Evolutionary conservation across 2,888 invertebrate genomes (phyloP).

Genomic region (Leptinotarsa juncta): DNA sequence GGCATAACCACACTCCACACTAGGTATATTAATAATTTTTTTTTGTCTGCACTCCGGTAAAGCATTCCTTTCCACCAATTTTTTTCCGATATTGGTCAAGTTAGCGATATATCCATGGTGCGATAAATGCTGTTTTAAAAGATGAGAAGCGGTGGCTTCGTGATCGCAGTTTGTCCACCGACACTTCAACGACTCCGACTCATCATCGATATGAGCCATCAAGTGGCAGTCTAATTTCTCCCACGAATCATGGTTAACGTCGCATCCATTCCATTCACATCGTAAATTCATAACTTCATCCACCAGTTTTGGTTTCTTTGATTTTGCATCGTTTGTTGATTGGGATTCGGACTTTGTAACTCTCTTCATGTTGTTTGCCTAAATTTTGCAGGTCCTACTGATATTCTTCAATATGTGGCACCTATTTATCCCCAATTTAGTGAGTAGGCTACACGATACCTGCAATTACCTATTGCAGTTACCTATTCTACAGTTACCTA

Average conservation of each 20-base stretch:
- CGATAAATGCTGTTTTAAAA: slow-evolving; percentile 74
- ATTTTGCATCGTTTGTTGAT: too few species aligned
- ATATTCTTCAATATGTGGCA: too few species aligned
- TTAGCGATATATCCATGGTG: slow-evolving; percentile 88
- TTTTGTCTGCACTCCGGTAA: slow-evolving; percentile 70
- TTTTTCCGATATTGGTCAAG: slow-evolving; percentile 79
- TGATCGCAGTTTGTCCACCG: slow-evolving; percentile 74
- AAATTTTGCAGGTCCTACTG: too few species aligned
- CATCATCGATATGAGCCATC: slow-evolving; percentile 62
- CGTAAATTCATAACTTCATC: slow-evolving; percentile 63
- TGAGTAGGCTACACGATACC: too few species aligned
- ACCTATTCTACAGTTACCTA: too few species aligned
- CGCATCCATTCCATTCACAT: slow-evolving; percentile 74
- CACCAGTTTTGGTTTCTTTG: slow-evolving; percentile 40
- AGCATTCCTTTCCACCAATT: slow-evolving; percentile 71
- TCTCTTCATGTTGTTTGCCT: too few species aligned
- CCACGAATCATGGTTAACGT: slow-evolving; percentile 61
- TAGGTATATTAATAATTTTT: slow-evolving; percentile 53
- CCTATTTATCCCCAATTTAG: too few species aligned
- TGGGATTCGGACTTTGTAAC: too few species aligned
- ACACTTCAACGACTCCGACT: slow-evolving; percentile 56
- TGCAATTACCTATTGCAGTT: too few species aligned
- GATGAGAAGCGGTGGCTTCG: slow-evolving; percentile 41
- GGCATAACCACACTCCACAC: slow-evolving; percentile 68
- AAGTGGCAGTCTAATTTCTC: slow-evolving; percentile 71